Evolutionary conservation across 2,113 vertebrate species (phyloP).

Genomic region (Indicator maculatus): DNA sequence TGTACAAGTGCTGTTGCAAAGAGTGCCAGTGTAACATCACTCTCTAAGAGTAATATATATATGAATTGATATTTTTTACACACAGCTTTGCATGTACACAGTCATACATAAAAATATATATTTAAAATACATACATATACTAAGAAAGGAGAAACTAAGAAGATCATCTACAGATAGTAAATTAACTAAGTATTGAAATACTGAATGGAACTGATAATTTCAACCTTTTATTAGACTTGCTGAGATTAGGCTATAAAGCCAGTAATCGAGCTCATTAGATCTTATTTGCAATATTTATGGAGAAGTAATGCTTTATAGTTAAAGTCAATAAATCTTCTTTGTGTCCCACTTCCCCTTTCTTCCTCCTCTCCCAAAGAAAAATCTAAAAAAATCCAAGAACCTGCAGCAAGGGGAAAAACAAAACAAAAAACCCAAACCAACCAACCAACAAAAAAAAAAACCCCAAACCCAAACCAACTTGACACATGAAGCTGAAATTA

Average conservation of each 20-base stretch:
- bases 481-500: neutral
- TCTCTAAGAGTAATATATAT: neutral
- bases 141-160: neutral
- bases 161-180: neutral
- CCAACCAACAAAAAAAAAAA: too few species aligned
- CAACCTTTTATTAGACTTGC: neutral
- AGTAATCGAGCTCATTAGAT: neutral
- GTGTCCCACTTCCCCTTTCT: neutral
- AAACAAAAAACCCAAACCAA: too few species aligned
- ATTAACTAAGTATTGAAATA: neutral
- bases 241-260: neutral
- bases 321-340: neutral
- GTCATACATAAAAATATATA: neutral
- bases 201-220: neutral
- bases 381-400: neutral
- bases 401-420: neutral
- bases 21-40: neutral
- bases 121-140: neutral
- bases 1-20: neutral
- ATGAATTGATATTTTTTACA: neutral
- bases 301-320: neutral
- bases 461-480: too few species aligned
- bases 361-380: neutral
- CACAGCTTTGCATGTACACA: neutral
- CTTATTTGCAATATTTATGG: neutral